Conservation (phyloP, 2,797 vertebrate species). For the Sciurus vulgaris region DNA sequence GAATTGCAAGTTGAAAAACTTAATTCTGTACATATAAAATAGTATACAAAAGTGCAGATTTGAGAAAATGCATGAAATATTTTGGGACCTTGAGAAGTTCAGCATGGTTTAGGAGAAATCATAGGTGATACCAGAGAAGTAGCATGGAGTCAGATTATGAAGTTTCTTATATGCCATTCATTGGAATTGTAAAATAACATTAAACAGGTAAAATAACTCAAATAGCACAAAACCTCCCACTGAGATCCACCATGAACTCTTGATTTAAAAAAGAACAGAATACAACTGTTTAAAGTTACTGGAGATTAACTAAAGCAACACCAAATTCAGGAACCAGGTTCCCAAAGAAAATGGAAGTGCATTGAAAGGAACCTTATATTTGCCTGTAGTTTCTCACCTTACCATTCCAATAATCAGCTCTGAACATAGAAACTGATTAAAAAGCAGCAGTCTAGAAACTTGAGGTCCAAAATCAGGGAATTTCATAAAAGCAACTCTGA, state of each 20-base stretch:
- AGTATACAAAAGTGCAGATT: neutral
- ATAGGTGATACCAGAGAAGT: neutral
- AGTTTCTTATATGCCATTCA: neutral
- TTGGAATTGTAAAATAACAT: neutral
- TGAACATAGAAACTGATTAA: neutral
- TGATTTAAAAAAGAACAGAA: neutral
- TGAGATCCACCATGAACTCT: neutral
- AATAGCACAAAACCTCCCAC: neutral
- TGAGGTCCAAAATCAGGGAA: neutral
- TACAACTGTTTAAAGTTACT: conserved; percentile 24
- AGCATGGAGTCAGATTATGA: neutral
- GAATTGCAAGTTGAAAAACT: neutral
- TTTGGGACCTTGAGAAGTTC: conserved; percentile 25
- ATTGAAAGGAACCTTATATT: neutral
- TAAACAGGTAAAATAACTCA: neutral
- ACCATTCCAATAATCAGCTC: neutral
- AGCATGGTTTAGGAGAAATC: neutral
- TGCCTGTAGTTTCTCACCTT: neutral
- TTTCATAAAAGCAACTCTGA: neutral
- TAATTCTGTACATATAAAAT: conserved; percentile 26
- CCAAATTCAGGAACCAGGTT: neutral
- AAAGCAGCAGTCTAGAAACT: neutral
- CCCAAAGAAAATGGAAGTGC: neutral
- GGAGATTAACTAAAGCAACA: neutral
- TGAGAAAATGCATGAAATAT: neutral